phyloP scores from a whole-genome alignment of 1,140 invertebrate species.

The Octopus bimaculoides region DNA sequence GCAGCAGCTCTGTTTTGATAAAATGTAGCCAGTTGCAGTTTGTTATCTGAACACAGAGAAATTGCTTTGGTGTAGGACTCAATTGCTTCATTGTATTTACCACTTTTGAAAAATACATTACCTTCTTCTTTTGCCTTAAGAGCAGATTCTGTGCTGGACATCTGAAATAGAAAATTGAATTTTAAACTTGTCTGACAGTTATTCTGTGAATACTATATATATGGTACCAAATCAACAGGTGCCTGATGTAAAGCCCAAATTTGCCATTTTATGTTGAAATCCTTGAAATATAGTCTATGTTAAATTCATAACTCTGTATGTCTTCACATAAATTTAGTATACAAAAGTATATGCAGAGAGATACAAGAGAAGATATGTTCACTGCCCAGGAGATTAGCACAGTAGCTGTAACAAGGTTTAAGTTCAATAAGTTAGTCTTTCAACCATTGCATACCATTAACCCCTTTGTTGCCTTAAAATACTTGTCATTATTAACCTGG shows the following conservation, averaged over 20 bases:
- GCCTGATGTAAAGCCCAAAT: too few relatives aligned
- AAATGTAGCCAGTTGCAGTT: slow-evolving; percentile 78
- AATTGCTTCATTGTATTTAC: slow-evolving; percentile 86
- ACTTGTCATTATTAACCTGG: too few relatives aligned
- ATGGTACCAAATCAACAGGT: too few relatives aligned
- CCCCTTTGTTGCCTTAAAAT: too few relatives aligned
- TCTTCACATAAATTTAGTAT: too few relatives aligned
- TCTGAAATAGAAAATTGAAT: slow-evolving; percentile 25
- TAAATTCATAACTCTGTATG: too few relatives aligned
- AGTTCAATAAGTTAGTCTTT: not conserved
- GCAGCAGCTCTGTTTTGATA: slow-evolving; percentile 95
- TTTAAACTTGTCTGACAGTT: too few relatives aligned
- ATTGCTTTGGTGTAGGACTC: slow-evolving; percentile 85
- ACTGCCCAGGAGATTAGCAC: not conserved
- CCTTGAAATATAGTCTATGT: too few relatives aligned
- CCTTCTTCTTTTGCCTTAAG: slow-evolving; percentile 80
- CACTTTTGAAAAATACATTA: slow-evolving; percentile 81
- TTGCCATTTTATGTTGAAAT: too few relatives aligned
- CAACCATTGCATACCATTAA: too few relatives aligned
- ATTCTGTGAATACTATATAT: too few relatives aligned
- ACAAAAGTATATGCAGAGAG: slow-evolving; percentile 16
- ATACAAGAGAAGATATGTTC: not conserved
- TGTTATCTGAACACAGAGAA: slow-evolving; percentile 73
- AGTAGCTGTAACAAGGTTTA: not conserved
- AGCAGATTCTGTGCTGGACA: slow-evolving; percentile 68